Conservation (phyloP, 2,797 vertebrate species). For the Hipposideros larvatus region DNA sequence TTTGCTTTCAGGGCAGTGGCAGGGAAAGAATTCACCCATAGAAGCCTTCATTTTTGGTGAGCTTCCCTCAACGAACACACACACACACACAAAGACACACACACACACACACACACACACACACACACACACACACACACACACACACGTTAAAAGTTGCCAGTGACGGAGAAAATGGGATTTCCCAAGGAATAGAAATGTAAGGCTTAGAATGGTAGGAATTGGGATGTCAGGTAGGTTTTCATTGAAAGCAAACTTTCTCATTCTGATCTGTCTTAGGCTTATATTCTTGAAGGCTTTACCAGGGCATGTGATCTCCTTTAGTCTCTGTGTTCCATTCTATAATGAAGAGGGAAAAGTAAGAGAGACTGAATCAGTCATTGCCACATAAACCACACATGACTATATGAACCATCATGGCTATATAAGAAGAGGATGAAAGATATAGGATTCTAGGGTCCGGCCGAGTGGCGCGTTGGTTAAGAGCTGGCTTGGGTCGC, state of each 20-base stretch:
- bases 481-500: too few relatives aligned
- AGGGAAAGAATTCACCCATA: conserved; percentile 4
- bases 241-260: conserved; percentile 27
- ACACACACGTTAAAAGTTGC: neutral
- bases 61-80: neutral
- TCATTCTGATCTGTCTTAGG: neutral
- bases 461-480: too few relatives aligned
- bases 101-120: neutral
- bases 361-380: neutral
- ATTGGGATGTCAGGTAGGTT: neutral
- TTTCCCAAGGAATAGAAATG: neutral
- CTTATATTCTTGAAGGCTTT: conserved; percentile 27
- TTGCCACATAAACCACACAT: neutral
- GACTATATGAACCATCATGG: neutral
- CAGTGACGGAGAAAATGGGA: neutral
- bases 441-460: neutral
- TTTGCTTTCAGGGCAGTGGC: conserved; percentile 16
- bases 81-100: too few relatives aligned
- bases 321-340: conserved; percentile 5
- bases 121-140: neutral
- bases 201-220: conserved; percentile 21
- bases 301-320: neutral
- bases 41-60: conserved; percentile 17
- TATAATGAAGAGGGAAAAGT: neutral
- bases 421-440: conserved; percentile 30